phyloP scores from a whole-genome alignment of 2,888 invertebrate species.

The Dryobotodes eremita region DNA sequence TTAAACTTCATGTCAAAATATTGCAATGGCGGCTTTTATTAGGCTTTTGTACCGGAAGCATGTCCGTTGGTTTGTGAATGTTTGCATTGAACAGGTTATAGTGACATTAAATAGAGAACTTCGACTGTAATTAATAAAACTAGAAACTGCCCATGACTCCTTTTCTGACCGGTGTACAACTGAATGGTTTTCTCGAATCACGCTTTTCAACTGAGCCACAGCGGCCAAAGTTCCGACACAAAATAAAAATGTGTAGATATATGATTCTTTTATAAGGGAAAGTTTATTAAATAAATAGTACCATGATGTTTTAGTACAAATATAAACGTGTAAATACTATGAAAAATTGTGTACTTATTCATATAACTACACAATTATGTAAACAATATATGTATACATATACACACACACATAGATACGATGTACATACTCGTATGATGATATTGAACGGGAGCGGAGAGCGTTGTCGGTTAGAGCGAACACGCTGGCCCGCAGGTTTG shows the following conservation, averaged over 20 bases:
- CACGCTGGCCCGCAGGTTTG: too few species aligned
- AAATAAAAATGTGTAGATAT: neutral
- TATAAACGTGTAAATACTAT: neutral
- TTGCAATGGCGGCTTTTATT: constrained; percentile 52
- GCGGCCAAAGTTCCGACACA: neutral
- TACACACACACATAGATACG: too few species aligned
- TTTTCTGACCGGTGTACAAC: neutral
- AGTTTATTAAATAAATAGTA: neutral
- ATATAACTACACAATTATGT: neutral
- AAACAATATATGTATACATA: too few species aligned
- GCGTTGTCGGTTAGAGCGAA: too few species aligned
- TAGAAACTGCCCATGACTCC: neutral
- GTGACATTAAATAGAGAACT: neutral
- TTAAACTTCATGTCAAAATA: constrained; percentile 66
- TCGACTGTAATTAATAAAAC: neutral
- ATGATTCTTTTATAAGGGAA: neutral
- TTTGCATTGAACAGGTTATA: constrained; percentile 6
- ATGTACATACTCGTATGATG: too few species aligned
- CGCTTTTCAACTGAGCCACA: neutral
- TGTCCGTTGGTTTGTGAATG: neutral
- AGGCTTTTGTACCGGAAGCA: constrained; percentile 28
- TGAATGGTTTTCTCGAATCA: neutral
- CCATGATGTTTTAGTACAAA: neutral
- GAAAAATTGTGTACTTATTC: neutral
- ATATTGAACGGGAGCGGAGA: too few species aligned